Evolutionary conservation across 2,797 vertebrate species (phyloP).

Genomic region (Pseudotriccus pelzelni): DNA sequence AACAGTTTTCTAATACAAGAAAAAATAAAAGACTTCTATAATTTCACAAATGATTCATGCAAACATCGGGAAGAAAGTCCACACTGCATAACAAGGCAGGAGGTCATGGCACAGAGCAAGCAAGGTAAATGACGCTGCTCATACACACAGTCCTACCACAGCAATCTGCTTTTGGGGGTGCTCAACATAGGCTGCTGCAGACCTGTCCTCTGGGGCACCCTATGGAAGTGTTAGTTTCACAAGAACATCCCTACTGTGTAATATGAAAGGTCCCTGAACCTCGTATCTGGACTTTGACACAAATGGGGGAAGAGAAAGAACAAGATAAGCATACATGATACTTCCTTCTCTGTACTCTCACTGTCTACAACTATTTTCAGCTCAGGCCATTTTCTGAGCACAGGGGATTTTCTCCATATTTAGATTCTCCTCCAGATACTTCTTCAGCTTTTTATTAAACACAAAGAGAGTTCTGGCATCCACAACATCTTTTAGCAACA

Average conservation of each 20-base stretch:
- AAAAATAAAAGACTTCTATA: not conserved
- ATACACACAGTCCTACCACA: not conserved
- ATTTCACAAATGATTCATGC: not conserved
- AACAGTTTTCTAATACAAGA: not conserved
- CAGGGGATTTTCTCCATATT: fast-evolving
- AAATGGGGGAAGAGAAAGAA: not conserved
- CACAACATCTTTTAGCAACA: not conserved
- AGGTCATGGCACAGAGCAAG: not conserved
- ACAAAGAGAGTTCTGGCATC: not conserved
- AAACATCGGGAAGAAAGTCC: not conserved
- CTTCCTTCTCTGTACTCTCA: not conserved
- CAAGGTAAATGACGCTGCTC: not conserved
- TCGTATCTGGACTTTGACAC: not conserved
- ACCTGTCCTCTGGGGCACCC: not conserved
- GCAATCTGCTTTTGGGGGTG: not conserved
- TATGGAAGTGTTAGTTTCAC: not conserved
- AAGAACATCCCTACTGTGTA: not conserved
- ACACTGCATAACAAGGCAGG: not conserved
- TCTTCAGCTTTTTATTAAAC: not conserved
- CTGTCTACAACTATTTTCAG: not conserved
- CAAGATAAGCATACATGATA: not conserved
- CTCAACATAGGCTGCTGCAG: not conserved
- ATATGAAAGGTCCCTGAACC: not conserved
- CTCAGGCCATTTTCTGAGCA: not conserved
- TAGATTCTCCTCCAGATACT: not conserved